Evolutionary conservation across 2,888 invertebrate species (phyloP).

Genomic region (Saturnia pavonia): DNA sequence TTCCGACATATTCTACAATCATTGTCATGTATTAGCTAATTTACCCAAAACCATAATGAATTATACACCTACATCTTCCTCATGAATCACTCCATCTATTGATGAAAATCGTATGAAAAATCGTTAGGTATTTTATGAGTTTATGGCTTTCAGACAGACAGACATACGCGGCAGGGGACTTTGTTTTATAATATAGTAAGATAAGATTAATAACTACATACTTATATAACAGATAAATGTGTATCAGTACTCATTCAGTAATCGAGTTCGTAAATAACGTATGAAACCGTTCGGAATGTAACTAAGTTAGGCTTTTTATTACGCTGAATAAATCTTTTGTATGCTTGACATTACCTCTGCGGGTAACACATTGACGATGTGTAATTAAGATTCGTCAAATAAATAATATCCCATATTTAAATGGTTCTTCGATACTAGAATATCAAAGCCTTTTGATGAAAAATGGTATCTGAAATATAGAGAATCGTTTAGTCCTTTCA

Average conservation of each 20-base stretch:
- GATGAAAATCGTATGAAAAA: too few relatives aligned
- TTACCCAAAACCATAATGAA: too few relatives aligned
- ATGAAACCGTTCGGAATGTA: slow-evolving; percentile 45
- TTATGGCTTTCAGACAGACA: too few relatives aligned
- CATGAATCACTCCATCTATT: too few relatives aligned
- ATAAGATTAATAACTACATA: not conserved
- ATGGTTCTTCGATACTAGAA: slow-evolving; percentile 32
- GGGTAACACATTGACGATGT: slow-evolving; percentile 26
- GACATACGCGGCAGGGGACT: too few relatives aligned
- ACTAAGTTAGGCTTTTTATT: slow-evolving; percentile 46
- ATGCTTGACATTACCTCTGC: slow-evolving; percentile 38
- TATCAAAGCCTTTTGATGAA: slow-evolving; percentile 26
- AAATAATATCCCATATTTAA: slow-evolving; percentile 29
- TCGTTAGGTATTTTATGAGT: too few relatives aligned
- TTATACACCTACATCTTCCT: too few relatives aligned
- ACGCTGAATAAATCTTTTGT: slow-evolving; percentile 40
- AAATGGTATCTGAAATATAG: slow-evolving; percentile 21
- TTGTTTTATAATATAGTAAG: too few relatives aligned
- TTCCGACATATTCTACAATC: too few relatives aligned
- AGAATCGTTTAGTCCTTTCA: slow-evolving; percentile 38
- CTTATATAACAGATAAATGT: slow-evolving; percentile 1
- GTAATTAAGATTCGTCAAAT: slow-evolving; percentile 26
- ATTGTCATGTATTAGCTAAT: too few relatives aligned
- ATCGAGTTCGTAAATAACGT: slow-evolving; percentile 36
- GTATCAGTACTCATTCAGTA: slow-evolving; percentile 19